phyloP scores from a whole-genome alignment of 2,888 invertebrate genomes.

The Halictus ligatus region DNA sequence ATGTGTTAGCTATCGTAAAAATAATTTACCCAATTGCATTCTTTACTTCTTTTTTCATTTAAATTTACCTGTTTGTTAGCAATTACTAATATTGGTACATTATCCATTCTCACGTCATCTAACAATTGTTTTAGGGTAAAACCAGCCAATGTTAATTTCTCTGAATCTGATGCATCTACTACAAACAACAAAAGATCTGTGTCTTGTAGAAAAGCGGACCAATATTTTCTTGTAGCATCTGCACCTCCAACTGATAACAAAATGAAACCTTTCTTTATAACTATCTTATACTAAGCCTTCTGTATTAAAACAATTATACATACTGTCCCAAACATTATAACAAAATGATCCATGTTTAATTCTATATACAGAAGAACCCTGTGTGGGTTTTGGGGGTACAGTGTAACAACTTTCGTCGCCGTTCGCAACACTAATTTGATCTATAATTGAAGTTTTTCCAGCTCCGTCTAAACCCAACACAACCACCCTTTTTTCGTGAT shows the following conservation, averaged over 20 bases:
- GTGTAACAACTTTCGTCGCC: slow-evolving; percentile 69
- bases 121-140: slow-evolving; percentile 81
- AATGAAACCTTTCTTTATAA: slow-evolving; percentile 7
- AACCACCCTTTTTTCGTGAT: slow-evolving; percentile 80
- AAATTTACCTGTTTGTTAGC: slow-evolving; percentile 82
- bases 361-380: slow-evolving; percentile 81
- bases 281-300: not conserved
- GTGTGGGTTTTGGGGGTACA: slow-evolving; percentile 76
- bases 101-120: slow-evolving; percentile 81
- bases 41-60: not conserved
- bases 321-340: slow-evolving; percentile 83
- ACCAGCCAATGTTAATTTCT: slow-evolving; percentile 79
- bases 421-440: slow-evolving; percentile 78
- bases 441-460: slow-evolving; percentile 83
- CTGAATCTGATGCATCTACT: slow-evolving; percentile 81
- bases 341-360: slow-evolving; percentile 76
- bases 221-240: slow-evolving; percentile 79
- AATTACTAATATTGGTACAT: slow-evolving; percentile 82
- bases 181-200: slow-evolving; percentile 84
- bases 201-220: slow-evolving; percentile 83
- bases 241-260: slow-evolving; percentile 80
- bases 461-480: slow-evolving; percentile 82
- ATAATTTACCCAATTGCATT: not conserved
- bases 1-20: slow-evolving; percentile 3
- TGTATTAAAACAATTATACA: slow-evolving; percentile 47